Conservation (phyloP, 2,113 vertebrate species). For the Silurus glanis region DNA sequence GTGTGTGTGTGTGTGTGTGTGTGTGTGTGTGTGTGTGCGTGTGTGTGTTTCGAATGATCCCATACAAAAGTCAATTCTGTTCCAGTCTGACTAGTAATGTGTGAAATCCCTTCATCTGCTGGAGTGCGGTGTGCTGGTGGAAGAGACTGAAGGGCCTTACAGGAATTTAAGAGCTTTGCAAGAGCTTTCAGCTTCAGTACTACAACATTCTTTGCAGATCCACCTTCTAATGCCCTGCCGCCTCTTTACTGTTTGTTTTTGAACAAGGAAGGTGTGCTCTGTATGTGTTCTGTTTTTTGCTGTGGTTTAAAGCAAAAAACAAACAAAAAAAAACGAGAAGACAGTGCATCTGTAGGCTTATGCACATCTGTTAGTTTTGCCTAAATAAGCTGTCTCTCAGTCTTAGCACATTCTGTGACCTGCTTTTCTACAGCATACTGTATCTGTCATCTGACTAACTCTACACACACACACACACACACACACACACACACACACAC, state of each 20-base stretch:
- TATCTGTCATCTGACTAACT: constrained; percentile 12
- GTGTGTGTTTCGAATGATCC: constrained; percentile 15
- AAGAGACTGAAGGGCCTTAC: constrained; percentile 11
- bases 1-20: neutral
- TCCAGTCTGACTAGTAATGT: constrained; percentile 1
- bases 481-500: neutral
- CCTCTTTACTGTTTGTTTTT: constrained; percentile 13
- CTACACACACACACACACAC: neutral
- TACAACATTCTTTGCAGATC: constrained; percentile 32
- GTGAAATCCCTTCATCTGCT: constrained; percentile 39
- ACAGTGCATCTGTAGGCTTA: constrained; percentile 46
- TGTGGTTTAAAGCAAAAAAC: constrained; percentile 30
- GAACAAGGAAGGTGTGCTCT: neutral
- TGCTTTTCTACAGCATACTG: constrained; percentile 62
- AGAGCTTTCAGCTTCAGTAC: constrained; percentile 22
- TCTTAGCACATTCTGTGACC: constrained; percentile 61
- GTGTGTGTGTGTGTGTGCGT: neutral
- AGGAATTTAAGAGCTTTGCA: constrained; percentile 40
- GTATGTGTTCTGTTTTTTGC: neutral
- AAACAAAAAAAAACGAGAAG: constrained; percentile 10
- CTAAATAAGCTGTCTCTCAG: constrained; percentile 60
- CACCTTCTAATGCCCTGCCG: neutral
- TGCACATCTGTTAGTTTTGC: constrained; percentile 68
- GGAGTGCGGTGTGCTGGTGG: neutral
- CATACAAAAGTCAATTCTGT: constrained; percentile 13